Base-by-base conservation (phyloP, 53 echinoderm and acorn worm genomes). In the Zoroaster sp. region DNA sequence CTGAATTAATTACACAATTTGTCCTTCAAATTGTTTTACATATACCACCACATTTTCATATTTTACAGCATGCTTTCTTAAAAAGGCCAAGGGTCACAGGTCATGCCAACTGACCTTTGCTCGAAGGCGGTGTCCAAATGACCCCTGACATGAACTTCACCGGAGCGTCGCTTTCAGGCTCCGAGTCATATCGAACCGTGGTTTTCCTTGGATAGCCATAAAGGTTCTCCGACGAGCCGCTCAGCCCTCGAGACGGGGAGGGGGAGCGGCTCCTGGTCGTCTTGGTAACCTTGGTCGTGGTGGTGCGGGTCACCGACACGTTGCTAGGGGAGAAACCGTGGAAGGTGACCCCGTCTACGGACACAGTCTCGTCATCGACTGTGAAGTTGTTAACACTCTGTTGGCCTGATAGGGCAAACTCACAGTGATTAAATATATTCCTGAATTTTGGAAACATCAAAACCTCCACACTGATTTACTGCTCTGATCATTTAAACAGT, bases 201-300 rank as follows among this genome's bases (percentile, higher is more conserved):
- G 49, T 45, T 30, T 71, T 85, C 6, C 36, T 44, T 0, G 85
- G 85, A 28, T 52, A 85, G 4, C 45, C 85, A 9, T 15, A 21
- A 25, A 82, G 42, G 42, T 69, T 85, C 42, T 85, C 85, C 1
- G 85, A 37, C n/a, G 85, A 85, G 37, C 83, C 32, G 32, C 83
- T 83, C 83, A 36, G 83, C 70, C 85, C 85, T 42, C 73, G 87
- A 63, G 88, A 87, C 11, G 96, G 96, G 41, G 96, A 96, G 2
- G 93, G 96, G 43, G 96, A 96, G 14, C 94, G 92, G 77, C 96
- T 96, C 31, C 96, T 87, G 2, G 96, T 96, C 14, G 87, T 92
- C 73, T 96, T 96, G 17, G 92, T 96, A 75, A 92, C 90, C 80
- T 92, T 96, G 32, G 92, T 89, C 35, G 93, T 96, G 32, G 93